Evolutionary conservation across 2,113 vertebrate species (phyloP).

Genomic region (Prochilodus magdalenae): DNA sequence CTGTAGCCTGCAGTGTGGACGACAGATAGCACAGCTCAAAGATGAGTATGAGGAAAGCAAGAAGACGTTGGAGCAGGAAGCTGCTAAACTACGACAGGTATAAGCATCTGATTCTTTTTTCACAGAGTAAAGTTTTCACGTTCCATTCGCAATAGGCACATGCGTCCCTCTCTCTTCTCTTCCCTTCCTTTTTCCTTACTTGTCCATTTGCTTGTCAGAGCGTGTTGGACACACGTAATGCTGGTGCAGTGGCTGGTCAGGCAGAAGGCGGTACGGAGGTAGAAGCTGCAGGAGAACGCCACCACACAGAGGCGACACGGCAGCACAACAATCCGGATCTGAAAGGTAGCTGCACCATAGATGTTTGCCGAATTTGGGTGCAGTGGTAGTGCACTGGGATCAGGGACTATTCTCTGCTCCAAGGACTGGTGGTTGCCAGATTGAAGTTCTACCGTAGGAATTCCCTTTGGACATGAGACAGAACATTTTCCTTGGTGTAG

Average conservation of each 20-base stretch:
- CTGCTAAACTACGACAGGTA: constrained; percentile 69
- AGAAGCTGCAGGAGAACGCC: constrained; percentile 64
- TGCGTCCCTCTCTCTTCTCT: not conserved
- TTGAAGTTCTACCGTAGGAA: too few relatives aligned
- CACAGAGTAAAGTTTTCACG: not conserved
- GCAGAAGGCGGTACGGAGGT: constrained; percentile 51
- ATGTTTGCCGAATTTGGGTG: too few relatives aligned
- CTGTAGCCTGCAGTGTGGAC: constrained; percentile 92
- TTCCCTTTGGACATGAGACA: too few relatives aligned
- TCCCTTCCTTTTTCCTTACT: not conserved
- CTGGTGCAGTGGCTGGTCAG: constrained; percentile 37
- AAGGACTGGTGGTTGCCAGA: not conserved
- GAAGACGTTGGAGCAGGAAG: constrained; percentile 78
- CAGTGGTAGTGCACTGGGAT: not conserved
- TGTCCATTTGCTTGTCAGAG: constrained; percentile 55
- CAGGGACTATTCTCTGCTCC: not conserved
- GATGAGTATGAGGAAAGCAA: constrained; percentile 89
- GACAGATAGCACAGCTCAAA: constrained; percentile 91
- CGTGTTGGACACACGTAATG: constrained; percentile 55
- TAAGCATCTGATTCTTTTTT: not conserved
- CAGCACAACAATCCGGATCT: constrained; percentile 62
- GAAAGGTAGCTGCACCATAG: constrained; percentile 79
- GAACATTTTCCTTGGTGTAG: too few relatives aligned
- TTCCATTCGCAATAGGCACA: not conserved
- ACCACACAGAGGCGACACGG: constrained; percentile 70